Percentiles rank a stretch among this genome's conserved stretches.
Evolutionary conservation across 92 coral and sea anemone genomes (phyloP).

Genomic region (Palythoa caribaeorum): DNA sequence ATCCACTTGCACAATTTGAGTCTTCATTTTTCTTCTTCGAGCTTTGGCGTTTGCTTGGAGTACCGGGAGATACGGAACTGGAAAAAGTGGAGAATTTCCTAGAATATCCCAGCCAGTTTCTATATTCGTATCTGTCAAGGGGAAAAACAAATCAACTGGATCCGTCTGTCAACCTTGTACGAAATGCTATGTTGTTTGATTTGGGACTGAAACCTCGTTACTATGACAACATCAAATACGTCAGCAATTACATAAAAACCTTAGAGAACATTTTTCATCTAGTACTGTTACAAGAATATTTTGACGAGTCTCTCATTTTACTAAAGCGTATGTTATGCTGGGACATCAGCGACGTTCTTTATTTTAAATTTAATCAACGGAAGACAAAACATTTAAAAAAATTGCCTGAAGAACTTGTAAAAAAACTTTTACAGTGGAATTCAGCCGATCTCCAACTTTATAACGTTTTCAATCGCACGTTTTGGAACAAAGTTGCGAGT

Average conservation of each 20-base stretch:
- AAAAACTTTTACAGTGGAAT: conserved; percentile 68
- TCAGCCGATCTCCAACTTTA: conserved; percentile 69
- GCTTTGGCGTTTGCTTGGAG: conserved; percentile 43
- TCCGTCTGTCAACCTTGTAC: conserved; percentile 39
- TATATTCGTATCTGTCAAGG: conserved; percentile 1
- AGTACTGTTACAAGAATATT: conserved; percentile 77
- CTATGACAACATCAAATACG: conserved; percentile 50
- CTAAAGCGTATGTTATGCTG: conserved; percentile 78
- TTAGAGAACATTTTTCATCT: conserved; percentile 72
- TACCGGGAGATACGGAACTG: conserved; percentile 1
- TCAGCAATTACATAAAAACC: conserved; percentile 57
- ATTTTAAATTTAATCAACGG: conserved; percentile 75
- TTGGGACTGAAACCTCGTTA: conserved; percentile 67
- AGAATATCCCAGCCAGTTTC: conserved; percentile 18
- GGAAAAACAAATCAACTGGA: background rate
- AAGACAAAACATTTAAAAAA: conserved; percentile 12
- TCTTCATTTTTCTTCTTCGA: conserved; percentile 73
- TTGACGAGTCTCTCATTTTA: conserved; percentile 83
- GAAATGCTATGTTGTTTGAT: conserved; percentile 78
- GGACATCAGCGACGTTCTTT: conserved; percentile 69
- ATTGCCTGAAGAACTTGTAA: conserved; percentile 34
- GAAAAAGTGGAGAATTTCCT: conserved; percentile 37
- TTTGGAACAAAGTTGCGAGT: conserved; percentile 65
- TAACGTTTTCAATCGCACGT: conserved; percentile 62
- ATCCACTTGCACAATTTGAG: conserved; percentile 74